Evolutionary conservation across 2,888 invertebrate genomes (phyloP).

Genomic region (Latrodectus hesperus): DNA sequence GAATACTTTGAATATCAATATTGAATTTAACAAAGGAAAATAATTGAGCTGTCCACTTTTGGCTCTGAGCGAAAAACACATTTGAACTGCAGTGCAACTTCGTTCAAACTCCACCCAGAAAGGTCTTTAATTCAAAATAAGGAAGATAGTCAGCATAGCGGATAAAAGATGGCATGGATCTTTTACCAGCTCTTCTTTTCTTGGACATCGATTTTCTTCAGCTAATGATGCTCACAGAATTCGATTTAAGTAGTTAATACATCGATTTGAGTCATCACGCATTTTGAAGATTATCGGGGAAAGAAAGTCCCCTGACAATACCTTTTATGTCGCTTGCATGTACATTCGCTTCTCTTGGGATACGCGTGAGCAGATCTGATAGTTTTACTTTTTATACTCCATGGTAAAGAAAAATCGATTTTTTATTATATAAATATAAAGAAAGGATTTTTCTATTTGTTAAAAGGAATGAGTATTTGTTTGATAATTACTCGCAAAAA

Average conservation of each 20-base stretch:
- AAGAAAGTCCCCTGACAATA: constrained; percentile 1
- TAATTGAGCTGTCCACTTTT: too few relatives aligned
- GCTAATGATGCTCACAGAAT: constrained; percentile 11
- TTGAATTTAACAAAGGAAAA: too few relatives aligned
- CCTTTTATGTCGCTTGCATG: neutral
- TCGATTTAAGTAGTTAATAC: constrained; percentile 16
- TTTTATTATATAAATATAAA: neutral
- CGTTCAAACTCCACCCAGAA: neutral
- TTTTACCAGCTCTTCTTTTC: constrained; percentile 9
- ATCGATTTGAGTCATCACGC: constrained; percentile 32
- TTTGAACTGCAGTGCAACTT: too few relatives aligned
- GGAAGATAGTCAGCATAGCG: constrained; percentile 3
- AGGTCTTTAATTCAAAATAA: constrained; percentile 12
- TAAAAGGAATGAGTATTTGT: too few relatives aligned
- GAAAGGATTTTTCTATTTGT: neutral
- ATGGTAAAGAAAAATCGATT: too few relatives aligned
- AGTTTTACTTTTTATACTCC: neutral
- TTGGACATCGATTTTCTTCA: constrained; percentile 14
- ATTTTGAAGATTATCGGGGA: constrained; percentile 31
- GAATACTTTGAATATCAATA: too few relatives aligned
- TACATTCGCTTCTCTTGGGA: neutral
- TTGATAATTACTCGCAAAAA: too few relatives aligned
- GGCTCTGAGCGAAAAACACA: too few relatives aligned
- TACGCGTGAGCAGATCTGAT: neutral
- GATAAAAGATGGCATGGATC: constrained; percentile 11